A percentile compares a stretch with the other conserved stretches of the same genome.
phyloP scores from a whole-genome alignment of 2,888 invertebrate genomes.

The Oscheius sp. region DNA sequence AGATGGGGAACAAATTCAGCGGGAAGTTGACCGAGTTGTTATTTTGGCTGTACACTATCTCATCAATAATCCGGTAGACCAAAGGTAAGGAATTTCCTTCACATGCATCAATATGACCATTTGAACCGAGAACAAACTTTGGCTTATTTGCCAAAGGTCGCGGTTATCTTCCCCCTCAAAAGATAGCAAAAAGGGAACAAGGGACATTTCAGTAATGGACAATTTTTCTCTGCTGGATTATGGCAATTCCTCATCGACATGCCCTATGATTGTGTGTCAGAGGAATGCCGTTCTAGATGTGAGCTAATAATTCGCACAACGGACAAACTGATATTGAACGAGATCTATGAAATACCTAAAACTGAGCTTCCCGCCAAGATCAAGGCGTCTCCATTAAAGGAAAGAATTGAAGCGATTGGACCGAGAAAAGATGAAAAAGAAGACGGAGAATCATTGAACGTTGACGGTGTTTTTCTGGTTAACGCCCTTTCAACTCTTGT shows the following conservation, averaged over 20 bases:
- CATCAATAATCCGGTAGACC: slow-evolving; percentile 37
- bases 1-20: slow-evolving; percentile 52
- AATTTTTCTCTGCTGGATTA: slow-evolving; percentile 49
- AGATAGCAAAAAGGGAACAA: not conserved
- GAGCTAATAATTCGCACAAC: slow-evolving; percentile 55
- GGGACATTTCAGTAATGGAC: slow-evolving; percentile 38
- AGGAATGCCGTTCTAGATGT: slow-evolving; percentile 59
- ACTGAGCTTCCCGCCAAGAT: slow-evolving; percentile 34
- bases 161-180: not conserved
- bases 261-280: slow-evolving; percentile 63
- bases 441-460: slow-evolving; percentile 29
- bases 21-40: slow-evolving; percentile 65
- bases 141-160: not conserved
- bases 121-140: not conserved
- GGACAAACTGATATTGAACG: slow-evolving; percentile 37
- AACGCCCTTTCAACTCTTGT: slow-evolving; percentile 50
- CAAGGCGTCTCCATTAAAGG: slow-evolving; percentile 11
- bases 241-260: slow-evolving; percentile 69
- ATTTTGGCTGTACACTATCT: slow-evolving; percentile 60
- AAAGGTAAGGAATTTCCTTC: not conserved
- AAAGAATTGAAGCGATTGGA: slow-evolving; percentile 5
- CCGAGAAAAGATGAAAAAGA: too few species aligned
- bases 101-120: too few species aligned
- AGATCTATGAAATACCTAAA: slow-evolving; percentile 43
- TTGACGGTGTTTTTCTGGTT: slow-evolving; percentile 54